Percentiles rank a stretch among this genome's conserved stretches.
Conservation (phyloP, 2,797 vertebrate species). For the Rhinella marina region DNA sequence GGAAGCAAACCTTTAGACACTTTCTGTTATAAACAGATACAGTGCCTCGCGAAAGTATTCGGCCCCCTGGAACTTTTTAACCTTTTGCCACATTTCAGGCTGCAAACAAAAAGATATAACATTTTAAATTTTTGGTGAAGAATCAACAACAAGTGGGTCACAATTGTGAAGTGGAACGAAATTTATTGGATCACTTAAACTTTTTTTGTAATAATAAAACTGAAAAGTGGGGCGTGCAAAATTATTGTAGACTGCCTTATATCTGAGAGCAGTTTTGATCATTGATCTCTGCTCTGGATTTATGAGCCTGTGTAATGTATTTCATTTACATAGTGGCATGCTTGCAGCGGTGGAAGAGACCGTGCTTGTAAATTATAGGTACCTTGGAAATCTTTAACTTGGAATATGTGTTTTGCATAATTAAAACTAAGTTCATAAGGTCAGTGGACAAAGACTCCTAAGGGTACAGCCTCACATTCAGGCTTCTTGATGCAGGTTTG, state of each 20-base stretch:
- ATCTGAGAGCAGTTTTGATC: constrained; percentile 1
- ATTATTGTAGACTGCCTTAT: background rate
- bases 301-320: background rate
- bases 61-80: too few species aligned
- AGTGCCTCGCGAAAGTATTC: too few species aligned
- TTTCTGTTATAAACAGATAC: background rate
- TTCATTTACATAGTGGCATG: background rate
- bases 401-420: constrained; percentile 6
- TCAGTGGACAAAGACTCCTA: background rate
- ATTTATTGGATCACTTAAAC: too few species aligned
- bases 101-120: too few species aligned
- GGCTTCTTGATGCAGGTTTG: too few species aligned
- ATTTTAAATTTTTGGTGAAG: too few species aligned
- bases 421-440: background rate
- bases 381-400: background rate
- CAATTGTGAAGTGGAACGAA: too few species aligned
- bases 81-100: too few species aligned
- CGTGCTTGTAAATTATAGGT: background rate
- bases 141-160: too few species aligned
- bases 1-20: background rate
- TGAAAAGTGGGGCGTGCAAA: too few species aligned
- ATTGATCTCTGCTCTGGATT: too few species aligned
- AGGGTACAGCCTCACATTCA: background rate
- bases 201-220: too few species aligned
- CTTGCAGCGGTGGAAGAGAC: background rate